Percentiles rank a stretch among this genome's conserved stretches.
These are phyloP conservation scores for Sebastes minor DNA, from an alignment of 2,797 vertebrate species.

Conservation along the genomic window DNA sequence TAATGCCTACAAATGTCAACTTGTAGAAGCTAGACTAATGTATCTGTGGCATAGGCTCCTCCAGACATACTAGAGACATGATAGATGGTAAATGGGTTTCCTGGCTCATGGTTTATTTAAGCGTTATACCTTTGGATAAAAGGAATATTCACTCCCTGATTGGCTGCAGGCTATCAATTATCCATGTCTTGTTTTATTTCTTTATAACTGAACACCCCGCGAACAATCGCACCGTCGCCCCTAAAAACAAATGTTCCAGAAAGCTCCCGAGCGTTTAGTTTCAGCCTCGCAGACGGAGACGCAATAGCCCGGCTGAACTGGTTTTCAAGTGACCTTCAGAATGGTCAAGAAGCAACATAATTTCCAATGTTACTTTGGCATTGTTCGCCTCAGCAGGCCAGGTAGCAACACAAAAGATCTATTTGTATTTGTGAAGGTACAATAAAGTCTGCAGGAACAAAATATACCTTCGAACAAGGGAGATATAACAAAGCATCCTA, in stretches of 20 bases:
- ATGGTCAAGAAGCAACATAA: neutral
- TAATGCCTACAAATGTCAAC: neutral
- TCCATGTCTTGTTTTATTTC: conserved; percentile 73
- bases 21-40: neutral
- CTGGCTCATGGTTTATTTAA: conserved; percentile 71
- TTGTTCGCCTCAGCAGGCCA: neutral
- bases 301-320: neutral
- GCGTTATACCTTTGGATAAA: conserved; percentile 61
- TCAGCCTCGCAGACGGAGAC: conserved; percentile 8
- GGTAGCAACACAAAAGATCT: neutral
- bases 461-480: neutral
- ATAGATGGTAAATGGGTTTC: conserved; percentile 51
- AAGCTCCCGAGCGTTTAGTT: conserved; percentile 46
- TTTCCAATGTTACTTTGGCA: neutral
- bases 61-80: conserved; percentile 27
- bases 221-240: conserved; percentile 60
- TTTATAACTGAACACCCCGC: conserved; percentile 64
- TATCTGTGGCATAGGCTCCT: conserved; percentile 4
- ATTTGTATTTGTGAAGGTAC: neutral
- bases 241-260: conserved; percentile 59
- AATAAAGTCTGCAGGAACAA: neutral
- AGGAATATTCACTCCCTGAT: conserved; percentile 67
- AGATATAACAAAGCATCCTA: conserved; percentile 2
- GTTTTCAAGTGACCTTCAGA: conserved; percentile 28
- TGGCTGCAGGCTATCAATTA: conserved; percentile 71